A percentile compares a stretch with the other conserved stretches of the same genome.
Evolutionary conservation across 1,140 invertebrate genomes (phyloP).

Genomic region (Drosophila jambulina): DNA sequence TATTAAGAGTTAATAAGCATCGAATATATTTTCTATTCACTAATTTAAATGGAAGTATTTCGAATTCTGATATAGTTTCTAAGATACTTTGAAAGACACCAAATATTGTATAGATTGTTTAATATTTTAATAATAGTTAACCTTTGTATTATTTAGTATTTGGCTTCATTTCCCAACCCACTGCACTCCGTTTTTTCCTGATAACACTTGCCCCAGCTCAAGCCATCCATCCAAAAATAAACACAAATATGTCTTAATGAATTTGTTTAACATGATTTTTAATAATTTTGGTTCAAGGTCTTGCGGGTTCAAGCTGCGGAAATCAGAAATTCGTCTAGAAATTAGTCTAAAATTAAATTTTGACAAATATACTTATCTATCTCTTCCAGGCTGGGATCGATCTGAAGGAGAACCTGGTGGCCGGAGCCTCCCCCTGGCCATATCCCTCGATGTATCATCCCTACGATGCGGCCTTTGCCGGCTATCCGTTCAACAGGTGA

Average conservation of each 20-base stretch:
- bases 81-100: too few relatives aligned
- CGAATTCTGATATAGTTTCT: too few relatives aligned
- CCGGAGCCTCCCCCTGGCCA: constrained; percentile 92
- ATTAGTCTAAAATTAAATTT: constrained; percentile 32
- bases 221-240: constrained; percentile 24
- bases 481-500: constrained; percentile 97
- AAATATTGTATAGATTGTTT: not conserved
- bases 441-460: constrained; percentile 95
- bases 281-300: constrained; percentile 82
- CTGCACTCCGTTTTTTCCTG: constrained; percentile 7
- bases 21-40: not conserved
- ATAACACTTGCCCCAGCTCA: constrained; percentile 38
- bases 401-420: constrained; percentile 94
- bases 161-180: not conserved
- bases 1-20: not conserved
- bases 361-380: constrained; percentile 17
- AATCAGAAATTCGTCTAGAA: constrained; percentile 25
- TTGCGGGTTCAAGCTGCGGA: constrained; percentile 40
- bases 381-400: constrained; percentile 88
- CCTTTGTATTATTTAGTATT: not conserved
- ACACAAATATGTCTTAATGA: constrained; percentile 71
- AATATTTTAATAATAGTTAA: not conserved
- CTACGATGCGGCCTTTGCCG: constrained; percentile 94
- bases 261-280: constrained; percentile 84
- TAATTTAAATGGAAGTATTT: not conserved